A percentile compares a stretch with the other conserved stretches of the same genome.
phyloP scores from a whole-genome alignment of 2,888 invertebrate species.

The Drosophila imparisetae region DNA sequence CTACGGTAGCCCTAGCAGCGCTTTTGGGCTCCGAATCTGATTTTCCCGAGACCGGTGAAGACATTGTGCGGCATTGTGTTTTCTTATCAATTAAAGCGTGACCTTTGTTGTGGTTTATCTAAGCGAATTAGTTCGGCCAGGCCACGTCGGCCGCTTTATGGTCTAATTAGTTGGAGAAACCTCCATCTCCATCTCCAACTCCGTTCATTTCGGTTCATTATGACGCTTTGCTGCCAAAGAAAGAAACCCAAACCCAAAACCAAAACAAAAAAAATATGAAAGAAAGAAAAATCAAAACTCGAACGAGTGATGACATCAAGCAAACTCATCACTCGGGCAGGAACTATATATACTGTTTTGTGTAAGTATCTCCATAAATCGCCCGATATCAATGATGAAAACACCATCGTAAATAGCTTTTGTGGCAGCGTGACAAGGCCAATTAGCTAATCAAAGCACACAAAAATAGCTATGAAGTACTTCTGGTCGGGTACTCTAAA shows the following conservation, averaged over 20 bases:
- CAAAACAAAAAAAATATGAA: slow-evolving; percentile 5
- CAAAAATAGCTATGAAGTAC: slow-evolving; percentile 44
- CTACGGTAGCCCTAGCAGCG: slow-evolving; percentile 49
- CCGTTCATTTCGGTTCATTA: slow-evolving; percentile 44
- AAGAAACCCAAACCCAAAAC: slow-evolving; percentile 13
- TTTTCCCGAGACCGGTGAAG: slow-evolving; percentile 18
- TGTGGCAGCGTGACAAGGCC: slow-evolving; percentile 52
- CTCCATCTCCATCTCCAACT: slow-evolving; percentile 12
- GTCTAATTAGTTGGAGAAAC: slow-evolving; percentile 78
- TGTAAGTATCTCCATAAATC: slow-evolving; percentile 51
- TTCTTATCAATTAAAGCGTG: slow-evolving; percentile 79
- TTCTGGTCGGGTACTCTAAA: background rate
- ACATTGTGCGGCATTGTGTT: slow-evolving; percentile 37
- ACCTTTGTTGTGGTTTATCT: slow-evolving; percentile 79
- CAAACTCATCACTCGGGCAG: slow-evolving; percentile 32
- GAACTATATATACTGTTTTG: background rate
- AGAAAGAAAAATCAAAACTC: slow-evolving; percentile 43
- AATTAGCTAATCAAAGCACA: slow-evolving; percentile 50
- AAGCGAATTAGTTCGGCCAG: slow-evolving; percentile 71
- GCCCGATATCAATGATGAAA: slow-evolving; percentile 45
- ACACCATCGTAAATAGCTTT: slow-evolving; percentile 38
- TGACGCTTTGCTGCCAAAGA: slow-evolving; percentile 24
- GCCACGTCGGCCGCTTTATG: slow-evolving; percentile 67
- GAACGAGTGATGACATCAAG: slow-evolving; percentile 64
- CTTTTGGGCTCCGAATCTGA: slow-evolving; percentile 33